phyloP scores from a whole-genome alignment of 2,113 vertebrate species.

The Thamnophis sirtalis region DNA sequence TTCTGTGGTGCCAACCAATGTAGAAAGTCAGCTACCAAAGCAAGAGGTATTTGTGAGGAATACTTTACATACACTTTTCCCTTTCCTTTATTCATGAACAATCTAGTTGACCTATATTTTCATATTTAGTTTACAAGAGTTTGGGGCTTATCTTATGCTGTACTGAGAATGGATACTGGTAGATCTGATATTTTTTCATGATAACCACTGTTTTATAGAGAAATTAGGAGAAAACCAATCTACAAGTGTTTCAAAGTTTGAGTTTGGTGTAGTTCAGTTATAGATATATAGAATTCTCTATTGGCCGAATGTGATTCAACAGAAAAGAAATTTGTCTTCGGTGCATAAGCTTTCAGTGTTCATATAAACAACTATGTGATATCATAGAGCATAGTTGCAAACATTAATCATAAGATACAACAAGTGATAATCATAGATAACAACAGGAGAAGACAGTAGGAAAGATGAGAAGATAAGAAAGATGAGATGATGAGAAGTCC shows the following conservation, averaged over 20 bases:
- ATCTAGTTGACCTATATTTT: not conserved
- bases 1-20: constrained; percentile 33
- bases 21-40: constrained; percentile 36
- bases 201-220: not conserved
- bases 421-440: no score
- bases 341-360: no score
- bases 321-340: no score
- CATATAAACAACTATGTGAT: no score
- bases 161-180: not conserved
- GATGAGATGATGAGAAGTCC: no score
- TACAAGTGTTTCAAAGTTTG: not conserved
- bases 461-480: no score
- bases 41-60: not conserved
- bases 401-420: no score
- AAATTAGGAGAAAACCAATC: not conserved
- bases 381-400: no score
- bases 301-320: no score
- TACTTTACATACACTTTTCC: not conserved
- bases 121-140: not conserved
- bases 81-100: not conserved
- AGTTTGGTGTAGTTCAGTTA: not conserved
- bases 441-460: no score
- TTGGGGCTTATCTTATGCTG: not conserved
- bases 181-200: not conserved
- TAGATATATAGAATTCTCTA: not conserved